Evolutionary conservation across 2,113 vertebrate species (phyloP).

Genomic region (Datnioides undecimradiatus): DNA sequence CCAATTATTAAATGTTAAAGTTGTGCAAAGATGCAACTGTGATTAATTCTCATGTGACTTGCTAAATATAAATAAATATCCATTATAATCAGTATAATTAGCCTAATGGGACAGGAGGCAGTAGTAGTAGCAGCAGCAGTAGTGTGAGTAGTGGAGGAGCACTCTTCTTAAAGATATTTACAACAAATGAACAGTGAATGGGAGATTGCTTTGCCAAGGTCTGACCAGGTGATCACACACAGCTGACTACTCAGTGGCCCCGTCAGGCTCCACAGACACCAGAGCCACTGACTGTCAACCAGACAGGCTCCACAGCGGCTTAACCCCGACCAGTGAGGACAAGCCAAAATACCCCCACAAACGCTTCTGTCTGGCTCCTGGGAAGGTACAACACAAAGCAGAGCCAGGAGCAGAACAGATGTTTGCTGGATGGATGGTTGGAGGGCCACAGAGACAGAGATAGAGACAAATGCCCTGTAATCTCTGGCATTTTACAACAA

Average conservation of each 20-base stretch:
- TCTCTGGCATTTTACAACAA: slow-evolving; percentile 43
- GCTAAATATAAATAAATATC: too few relatives aligned
- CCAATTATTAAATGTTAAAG: too few relatives aligned
- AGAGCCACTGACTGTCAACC: slow-evolving; percentile 21
- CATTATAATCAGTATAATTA: too few relatives aligned
- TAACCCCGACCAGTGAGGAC: slow-evolving; percentile 31
- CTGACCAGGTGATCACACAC: slow-evolving; percentile 34
- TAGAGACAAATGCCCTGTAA: slow-evolving; percentile 31
- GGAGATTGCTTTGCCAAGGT: neutral
- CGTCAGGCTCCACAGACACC: slow-evolving; percentile 1
- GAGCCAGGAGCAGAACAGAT: slow-evolving; percentile 44
- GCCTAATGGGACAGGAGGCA: too few relatives aligned
- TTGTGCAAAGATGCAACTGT: too few relatives aligned
- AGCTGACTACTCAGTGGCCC: slow-evolving; percentile 1
- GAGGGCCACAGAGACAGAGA: slow-evolving; percentile 1
- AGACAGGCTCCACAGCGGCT: slow-evolving; percentile 34
- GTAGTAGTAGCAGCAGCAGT: neutral
- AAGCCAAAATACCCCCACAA: slow-evolving; percentile 21
- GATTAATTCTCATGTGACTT: too few relatives aligned
- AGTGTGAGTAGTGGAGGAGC: neutral
- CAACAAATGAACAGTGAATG: neutral
- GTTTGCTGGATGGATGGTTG: slow-evolving; percentile 34
- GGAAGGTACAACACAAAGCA: slow-evolving; percentile 13
- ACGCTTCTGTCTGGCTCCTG: slow-evolving; percentile 37
- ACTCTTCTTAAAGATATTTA: neutral